Evolutionary conservation across 2,888 invertebrate genomes (phyloP).

Genomic region (Mythimna impura): DNA sequence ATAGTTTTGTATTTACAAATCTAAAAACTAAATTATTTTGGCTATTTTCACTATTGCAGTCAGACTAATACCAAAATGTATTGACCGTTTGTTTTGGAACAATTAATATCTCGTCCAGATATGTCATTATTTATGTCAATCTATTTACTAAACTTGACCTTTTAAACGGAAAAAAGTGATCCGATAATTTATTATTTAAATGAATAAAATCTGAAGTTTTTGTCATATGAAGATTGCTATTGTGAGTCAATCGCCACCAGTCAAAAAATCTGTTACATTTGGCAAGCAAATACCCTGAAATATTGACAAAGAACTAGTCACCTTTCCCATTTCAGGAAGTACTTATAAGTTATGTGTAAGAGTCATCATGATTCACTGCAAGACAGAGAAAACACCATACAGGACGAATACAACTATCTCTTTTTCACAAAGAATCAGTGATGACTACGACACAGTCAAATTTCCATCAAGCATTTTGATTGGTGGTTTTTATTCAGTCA

Average conservation of each 20-base stretch:
- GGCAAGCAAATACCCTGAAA: constrained; percentile 16
- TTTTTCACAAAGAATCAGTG: constrained; percentile 1
- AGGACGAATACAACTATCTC: neutral
- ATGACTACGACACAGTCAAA: neutral
- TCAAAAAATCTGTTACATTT: neutral
- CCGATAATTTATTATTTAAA: no score
- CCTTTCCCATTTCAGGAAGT: neutral
- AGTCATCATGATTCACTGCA: neutral
- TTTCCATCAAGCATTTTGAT: constrained; percentile 9
- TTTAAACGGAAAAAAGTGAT: constrained; percentile 1
- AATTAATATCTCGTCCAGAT: neutral
- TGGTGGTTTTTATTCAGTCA: constrained; percentile 1
- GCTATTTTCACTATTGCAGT: constrained; percentile 1
- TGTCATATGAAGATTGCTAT: no score
- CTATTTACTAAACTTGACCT: neutral
- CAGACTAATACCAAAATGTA: constrained; percentile 14
- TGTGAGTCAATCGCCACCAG: no score
- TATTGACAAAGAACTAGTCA: neutral
- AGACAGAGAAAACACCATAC: constrained; percentile 23
- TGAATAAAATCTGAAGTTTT: no score
- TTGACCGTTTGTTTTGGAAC: neutral
- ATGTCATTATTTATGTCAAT: neutral
- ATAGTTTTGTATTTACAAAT: constrained; percentile 9
- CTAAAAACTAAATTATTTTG: neutral
- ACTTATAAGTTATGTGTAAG: neutral